Evolutionary conservation across 2,113 vertebrate genomes (phyloP), one percentile per base, ranked within the genome.

Genomic region (Aphelocoma coerulescens): DNA sequence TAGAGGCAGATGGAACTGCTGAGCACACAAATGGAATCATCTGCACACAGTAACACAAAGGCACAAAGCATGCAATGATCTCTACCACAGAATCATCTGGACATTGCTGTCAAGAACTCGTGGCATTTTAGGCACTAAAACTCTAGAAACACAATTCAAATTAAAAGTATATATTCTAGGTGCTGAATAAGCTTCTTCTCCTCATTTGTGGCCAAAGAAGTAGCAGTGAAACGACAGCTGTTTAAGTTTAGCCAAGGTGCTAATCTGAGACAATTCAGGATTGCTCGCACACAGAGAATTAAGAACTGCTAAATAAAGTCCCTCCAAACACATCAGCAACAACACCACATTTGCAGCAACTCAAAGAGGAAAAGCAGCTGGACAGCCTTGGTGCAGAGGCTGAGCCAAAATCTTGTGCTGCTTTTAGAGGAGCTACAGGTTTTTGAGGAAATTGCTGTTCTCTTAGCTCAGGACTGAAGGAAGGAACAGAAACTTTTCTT

Each of bases 401-500:
- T 13, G 49, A 83, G 49, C 16, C 41, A 76, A 68, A 58, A 16
- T 20, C 24, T 3, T 67, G 14, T 17, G 26, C 1, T 12, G 26
- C 35, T 81, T 85, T 46, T 33, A 49, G 20, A 81, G 28, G 19
- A 79, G 41, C 16, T 13, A 16, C 22, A 92, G 27, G 3, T 55
- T 73, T 55, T 5, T 67, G 43, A 78, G 55, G 73, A 65, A 62
- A 89, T 9, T 0, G 0, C 8, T 32, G 24, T 10, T 76, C 35
- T 77, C 44, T 52, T 14, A 49, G 49, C 9, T 22, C 7, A 21
- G 44, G 22, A 59, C 1, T 33, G 27, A 35, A 68, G 15, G 19
- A 63, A 88, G 43, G 4, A 85, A 75, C 23, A 78, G 76, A 24
- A 55, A 24, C 35, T 93, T 75, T 79, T 84, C 97, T 97, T 96